Conservation (phyloP, 1,140 invertebrate species). For the Plodia interpunctella region DNA sequence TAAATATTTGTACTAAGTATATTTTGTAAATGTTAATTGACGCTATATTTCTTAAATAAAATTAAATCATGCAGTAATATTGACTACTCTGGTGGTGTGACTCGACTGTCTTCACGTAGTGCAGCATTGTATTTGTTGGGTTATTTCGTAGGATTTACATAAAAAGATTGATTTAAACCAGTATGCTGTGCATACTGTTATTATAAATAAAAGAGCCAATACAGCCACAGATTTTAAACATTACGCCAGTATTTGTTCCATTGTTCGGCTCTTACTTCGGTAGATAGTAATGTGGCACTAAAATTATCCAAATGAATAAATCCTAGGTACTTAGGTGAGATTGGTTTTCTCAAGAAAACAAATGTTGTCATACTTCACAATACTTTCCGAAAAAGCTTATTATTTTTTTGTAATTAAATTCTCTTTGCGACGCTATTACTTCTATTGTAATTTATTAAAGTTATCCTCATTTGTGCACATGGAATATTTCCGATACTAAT, state of each 20-base stretch:
- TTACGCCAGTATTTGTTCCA: constrained; percentile 2
- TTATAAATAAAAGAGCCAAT: neutral
- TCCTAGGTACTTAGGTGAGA: constrained; percentile 16
- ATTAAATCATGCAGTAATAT: constrained; percentile 25
- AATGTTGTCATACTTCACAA: constrained; percentile 22
- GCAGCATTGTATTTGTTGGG: constrained; percentile 16
- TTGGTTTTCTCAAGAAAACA: constrained; percentile 15
- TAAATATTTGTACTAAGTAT: constrained; percentile 26
- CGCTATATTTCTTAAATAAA: constrained; percentile 4
- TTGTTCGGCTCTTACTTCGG: neutral
- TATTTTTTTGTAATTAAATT: constrained; percentile 24
- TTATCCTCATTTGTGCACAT: too few species aligned
- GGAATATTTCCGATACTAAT: too few species aligned
- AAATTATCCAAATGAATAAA: neutral
- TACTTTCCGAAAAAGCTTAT: constrained; percentile 23
- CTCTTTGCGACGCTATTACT: constrained; percentile 33
- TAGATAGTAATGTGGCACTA: constrained; percentile 4
- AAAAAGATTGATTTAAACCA: constrained; percentile 18
- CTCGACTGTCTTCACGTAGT: constrained; percentile 25
- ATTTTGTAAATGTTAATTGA: constrained; percentile 22
- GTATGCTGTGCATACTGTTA: constrained; percentile 45
- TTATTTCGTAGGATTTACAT: constrained; percentile 15
- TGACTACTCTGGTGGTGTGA: constrained; percentile 40
- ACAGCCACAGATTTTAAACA: neutral
- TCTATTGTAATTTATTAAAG: constrained; percentile 53